phyloP scores from a whole-genome alignment of 64 coral and sea anemone genomes.

The Porites lutea region DNA sequence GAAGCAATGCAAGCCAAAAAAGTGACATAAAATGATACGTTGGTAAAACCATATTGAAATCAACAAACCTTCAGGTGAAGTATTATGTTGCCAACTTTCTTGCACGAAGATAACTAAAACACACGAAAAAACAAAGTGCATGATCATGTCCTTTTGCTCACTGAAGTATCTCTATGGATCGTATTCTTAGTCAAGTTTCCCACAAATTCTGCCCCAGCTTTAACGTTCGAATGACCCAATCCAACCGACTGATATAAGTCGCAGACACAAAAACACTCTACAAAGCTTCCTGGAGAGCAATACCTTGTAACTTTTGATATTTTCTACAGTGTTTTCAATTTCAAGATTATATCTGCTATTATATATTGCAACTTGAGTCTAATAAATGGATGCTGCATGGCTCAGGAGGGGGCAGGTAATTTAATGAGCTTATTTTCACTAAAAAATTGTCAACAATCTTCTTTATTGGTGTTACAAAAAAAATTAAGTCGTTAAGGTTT shows the following conservation, averaged over 20 bases:
- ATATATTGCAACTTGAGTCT: no score
- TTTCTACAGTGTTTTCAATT: background rate
- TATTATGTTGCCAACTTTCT: background rate
- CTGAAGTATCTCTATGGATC: background rate
- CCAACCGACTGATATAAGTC: background rate
- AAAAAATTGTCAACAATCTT: background rate
- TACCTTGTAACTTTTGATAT: conserved; percentile 16
- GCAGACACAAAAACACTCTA: background rate
- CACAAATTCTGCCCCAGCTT: background rate
- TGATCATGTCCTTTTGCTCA: background rate
- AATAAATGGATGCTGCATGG: background rate
- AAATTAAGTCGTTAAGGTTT: background rate
- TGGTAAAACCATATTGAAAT: no score
- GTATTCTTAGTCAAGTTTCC: background rate
- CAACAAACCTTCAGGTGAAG: no score
- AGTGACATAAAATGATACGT: no score
- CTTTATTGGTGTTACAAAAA: background rate
- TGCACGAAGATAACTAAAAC: background rate
- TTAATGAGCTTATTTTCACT: background rate
- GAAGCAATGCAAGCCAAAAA: no score
- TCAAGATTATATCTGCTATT: background rate
- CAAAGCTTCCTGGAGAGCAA: conserved; percentile 29
- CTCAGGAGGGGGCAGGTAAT: background rate
- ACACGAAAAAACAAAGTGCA: background rate
- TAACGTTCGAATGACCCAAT: background rate